A percentile compares a stretch with the other conserved stretches of the same genome.
Evolutionary conservation across 2,113 vertebrate genomes (phyloP).

Genomic region (Megatriorchis doriae): DNA sequence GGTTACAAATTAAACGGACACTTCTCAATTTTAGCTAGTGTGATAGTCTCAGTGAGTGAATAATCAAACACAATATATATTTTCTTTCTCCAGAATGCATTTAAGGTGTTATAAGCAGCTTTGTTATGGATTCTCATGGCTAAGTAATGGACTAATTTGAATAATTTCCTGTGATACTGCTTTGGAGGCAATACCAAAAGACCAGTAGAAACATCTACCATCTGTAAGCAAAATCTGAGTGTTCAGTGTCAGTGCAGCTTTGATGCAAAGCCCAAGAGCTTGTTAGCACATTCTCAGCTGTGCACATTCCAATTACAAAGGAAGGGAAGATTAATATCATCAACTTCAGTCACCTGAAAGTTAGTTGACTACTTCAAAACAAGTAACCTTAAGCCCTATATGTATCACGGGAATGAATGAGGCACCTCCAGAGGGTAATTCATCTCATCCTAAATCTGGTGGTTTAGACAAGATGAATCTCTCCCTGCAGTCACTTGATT

Average conservation of each 20-base stretch:
- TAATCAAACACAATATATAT: neutral
- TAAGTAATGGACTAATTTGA: neutral
- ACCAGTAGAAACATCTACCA: neutral
- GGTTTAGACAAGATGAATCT: neutral
- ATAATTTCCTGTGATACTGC: neutral
- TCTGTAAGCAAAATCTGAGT: neutral
- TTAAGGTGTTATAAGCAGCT: neutral
- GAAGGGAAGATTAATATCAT: neutral
- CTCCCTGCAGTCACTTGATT: neutral
- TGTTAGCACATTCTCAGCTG: neutral
- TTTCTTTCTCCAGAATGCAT: neutral
- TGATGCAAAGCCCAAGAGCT: neutral
- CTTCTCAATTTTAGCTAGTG: neutral
- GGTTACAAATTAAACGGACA: neutral
- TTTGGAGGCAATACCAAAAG: neutral
- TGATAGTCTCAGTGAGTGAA: neutral
- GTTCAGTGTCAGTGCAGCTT: neutral
- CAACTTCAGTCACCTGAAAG: neutral
- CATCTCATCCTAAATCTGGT: neutral
- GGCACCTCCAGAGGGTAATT: neutral
- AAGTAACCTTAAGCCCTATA: neutral
- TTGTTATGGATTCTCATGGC: neutral
- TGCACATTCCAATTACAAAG: neutral
- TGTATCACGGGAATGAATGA: neutral
- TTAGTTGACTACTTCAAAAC: neutral